phyloP scores from a whole-genome alignment of 2,888 invertebrate genomes.

The Heliconius ethilla region DNA sequence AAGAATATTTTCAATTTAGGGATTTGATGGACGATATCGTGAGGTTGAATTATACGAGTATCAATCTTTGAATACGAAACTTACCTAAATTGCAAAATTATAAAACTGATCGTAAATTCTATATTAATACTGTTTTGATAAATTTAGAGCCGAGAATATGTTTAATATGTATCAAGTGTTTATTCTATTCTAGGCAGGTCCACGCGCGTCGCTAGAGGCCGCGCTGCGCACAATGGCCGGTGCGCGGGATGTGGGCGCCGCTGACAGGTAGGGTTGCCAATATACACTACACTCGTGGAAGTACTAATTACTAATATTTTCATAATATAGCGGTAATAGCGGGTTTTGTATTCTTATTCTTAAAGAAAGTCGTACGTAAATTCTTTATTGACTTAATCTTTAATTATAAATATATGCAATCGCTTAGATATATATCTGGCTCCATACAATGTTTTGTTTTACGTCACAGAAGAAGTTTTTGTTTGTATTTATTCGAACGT shows the following conservation, averaged over 20 bases:
- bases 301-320: constrained; percentile 1
- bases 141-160: not conserved
- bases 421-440: not conserved
- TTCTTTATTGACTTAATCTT: not conserved
- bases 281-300: constrained; percentile 15
- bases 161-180: constrained; percentile 60
- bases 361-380: not conserved
- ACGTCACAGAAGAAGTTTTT: not conserved
- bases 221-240: constrained; percentile 64
- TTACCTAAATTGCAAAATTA: constrained; percentile 32
- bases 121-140: not conserved
- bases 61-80: constrained; percentile 20
- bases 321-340: not conserved
- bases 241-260: constrained; percentile 44
- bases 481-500: too few relatives aligned
- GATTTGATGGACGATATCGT: constrained; percentile 24
- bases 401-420: too few relatives aligned
- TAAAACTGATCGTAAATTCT: constrained; percentile 3
- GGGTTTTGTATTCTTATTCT: not conserved
- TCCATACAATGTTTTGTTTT: not conserved
- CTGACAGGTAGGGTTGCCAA: constrained; percentile 45
- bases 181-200: constrained; percentile 68
- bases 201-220: constrained; percentile 64
- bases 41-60: constrained; percentile 1
- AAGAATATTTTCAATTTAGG: constrained; percentile 13